phyloP scores from a whole-genome alignment of 1,140 invertebrate genomes.

The Calephelis nemesis region DNA sequence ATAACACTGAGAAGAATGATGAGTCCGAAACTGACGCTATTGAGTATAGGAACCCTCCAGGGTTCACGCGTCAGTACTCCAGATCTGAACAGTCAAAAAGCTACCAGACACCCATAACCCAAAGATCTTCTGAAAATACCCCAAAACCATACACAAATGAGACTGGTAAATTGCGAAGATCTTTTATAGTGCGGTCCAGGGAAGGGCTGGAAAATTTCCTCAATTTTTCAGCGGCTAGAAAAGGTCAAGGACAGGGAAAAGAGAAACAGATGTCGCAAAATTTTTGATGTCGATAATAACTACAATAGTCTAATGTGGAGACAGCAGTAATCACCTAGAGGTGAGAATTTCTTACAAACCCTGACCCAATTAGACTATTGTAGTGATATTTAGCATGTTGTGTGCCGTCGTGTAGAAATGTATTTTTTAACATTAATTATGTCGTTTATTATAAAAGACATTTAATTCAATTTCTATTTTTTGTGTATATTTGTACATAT shows the following conservation, averaged over 20 bases:
- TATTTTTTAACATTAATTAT: conserved; percentile 3
- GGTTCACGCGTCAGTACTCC: conserved; percentile 11
- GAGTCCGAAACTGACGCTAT: conserved; percentile 23
- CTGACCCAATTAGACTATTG: conserved; percentile 9
- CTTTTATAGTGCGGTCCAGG: conserved; percentile 49
- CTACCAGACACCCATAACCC: background rate
- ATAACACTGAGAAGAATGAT: background rate
- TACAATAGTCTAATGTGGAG: conserved; percentile 4
- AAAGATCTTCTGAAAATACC: conserved; percentile 5
- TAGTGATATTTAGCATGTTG: conserved; percentile 7
- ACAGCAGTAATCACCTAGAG: background rate
- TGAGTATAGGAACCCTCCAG: conserved; percentile 22
- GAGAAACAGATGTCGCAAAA: conserved; percentile 47
- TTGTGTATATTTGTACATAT: no score
- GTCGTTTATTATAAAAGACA: no score
- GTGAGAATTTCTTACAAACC: conserved; percentile 4
- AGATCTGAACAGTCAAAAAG: conserved; percentile 13
- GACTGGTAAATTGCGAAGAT: conserved; percentile 5
- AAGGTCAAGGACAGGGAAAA: conserved; percentile 50
- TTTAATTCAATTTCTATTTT: no score
- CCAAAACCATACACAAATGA: conserved; percentile 2
- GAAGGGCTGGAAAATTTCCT: conserved; percentile 69
- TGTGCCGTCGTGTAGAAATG: conserved; percentile 8
- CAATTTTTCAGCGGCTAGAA: conserved; percentile 53
- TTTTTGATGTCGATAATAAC: conserved; percentile 28